Conservation (phyloP, 2,797 vertebrate genomes). For the Typhlichthys subterraneus region DNA sequence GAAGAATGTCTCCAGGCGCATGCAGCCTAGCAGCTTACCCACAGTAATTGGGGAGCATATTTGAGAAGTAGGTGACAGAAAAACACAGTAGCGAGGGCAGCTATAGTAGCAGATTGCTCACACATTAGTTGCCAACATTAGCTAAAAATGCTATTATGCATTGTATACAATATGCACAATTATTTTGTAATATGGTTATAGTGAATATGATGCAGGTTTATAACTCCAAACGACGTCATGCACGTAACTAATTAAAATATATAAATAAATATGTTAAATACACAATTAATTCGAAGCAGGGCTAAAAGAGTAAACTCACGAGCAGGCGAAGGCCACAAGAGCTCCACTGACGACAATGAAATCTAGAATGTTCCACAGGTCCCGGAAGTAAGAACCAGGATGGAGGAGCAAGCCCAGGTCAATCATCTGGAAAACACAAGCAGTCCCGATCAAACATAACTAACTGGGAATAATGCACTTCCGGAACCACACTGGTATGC, state of each 20-base stretch:
- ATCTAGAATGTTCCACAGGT: slow-evolving; percentile 98
- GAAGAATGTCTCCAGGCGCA: slow-evolving; percentile 20
- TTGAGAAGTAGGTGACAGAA: background rate
- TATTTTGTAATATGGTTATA: background rate
- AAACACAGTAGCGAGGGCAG: background rate
- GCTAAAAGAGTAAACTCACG: slow-evolving; percentile 82
- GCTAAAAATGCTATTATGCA: background rate
- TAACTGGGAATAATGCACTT: background rate
- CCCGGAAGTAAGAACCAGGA: slow-evolving; percentile 94
- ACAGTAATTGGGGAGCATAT: slow-evolving; percentile 15
- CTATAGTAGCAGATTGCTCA: background rate
- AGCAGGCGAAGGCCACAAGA: slow-evolving; percentile 96
- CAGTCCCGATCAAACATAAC: background rate
- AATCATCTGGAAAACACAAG: slow-evolving; percentile 84
- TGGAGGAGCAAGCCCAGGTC: slow-evolving; percentile 95
- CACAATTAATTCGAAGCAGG: background rate
- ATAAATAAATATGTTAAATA: no score
- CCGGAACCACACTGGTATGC: no score
- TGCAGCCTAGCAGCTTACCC: background rate
- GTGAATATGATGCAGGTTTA: no score
- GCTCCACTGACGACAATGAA: slow-evolving; percentile 99
- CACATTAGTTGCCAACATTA: background rate
- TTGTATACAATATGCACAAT: background rate
- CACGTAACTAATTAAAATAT: no score
- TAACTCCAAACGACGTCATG: no score